Percentiles rank a stretch among this genome's conserved stretches.
phyloP scores from a whole-genome alignment of 2,797 vertebrate species.

The Luscinia megarhynchos region DNA sequence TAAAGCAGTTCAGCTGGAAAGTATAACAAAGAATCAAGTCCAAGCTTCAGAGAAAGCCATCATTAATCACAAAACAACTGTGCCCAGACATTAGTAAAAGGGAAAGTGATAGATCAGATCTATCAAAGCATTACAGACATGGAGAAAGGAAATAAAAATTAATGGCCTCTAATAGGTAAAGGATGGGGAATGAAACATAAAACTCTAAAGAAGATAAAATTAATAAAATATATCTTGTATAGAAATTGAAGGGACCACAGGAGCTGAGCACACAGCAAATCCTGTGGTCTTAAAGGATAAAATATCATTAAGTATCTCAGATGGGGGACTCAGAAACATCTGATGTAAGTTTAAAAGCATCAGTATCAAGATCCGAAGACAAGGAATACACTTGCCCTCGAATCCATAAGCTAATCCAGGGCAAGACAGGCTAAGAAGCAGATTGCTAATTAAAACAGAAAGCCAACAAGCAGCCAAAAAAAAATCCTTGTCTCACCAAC shows the following conservation, averaged over 20 bases:
- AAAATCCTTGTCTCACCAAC: neutral
- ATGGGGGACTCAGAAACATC: neutral
- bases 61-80: slow-evolving; percentile 31
- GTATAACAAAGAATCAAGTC: neutral
- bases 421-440: neutral
- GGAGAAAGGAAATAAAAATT: slow-evolving; percentile 9
- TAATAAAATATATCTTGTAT: neutral
- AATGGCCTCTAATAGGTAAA: slow-evolving; percentile 7
- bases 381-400: neutral
- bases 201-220: neutral
- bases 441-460: neutral
- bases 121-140: neutral
- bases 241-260: neutral
- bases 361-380: neutral
- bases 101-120: neutral
- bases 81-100: neutral
- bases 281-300: neutral
- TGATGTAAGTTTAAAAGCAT: neutral
- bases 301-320: neutral
- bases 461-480: neutral
- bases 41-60: neutral
- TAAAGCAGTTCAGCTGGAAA: neutral
- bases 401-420: neutral
- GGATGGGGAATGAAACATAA: neutral
- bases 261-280: neutral